phyloP scores from a whole-genome alignment of 1,140 invertebrate species.

The Brachionus rubens region DNA sequence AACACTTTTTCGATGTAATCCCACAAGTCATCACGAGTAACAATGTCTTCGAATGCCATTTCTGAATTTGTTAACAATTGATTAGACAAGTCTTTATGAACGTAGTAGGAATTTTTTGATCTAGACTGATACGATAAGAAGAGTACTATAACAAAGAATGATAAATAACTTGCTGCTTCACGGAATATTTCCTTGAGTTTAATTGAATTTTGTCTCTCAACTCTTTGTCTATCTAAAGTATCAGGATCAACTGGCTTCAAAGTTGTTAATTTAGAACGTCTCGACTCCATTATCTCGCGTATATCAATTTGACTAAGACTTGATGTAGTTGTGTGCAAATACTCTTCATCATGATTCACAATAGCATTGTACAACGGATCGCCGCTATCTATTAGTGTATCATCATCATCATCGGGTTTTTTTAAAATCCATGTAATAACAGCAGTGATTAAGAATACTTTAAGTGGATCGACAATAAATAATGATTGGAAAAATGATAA shows the following conservation, averaged over 20 bases:
- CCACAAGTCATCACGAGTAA: conserved; percentile 47
- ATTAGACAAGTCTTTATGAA: conserved; percentile 52
- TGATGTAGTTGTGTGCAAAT: conserved; percentile 22
- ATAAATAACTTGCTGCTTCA: conserved; percentile 59
- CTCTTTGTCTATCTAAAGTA: conserved; percentile 52
- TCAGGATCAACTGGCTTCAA: conserved; percentile 53
- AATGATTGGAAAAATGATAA: conserved; percentile 60
- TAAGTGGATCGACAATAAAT: conserved; percentile 57
- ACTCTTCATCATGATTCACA: conserved; percentile 33
- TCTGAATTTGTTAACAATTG: conserved; percentile 48
- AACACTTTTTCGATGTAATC: conserved; percentile 53
- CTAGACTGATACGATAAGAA: conserved; percentile 59
- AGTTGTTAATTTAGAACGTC: conserved; percentile 2
- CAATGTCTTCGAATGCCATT: conserved; percentile 43
- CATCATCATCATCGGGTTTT: conserved; percentile 63
- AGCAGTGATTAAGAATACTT: conserved; percentile 62
- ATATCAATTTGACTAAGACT: conserved; percentile 46
- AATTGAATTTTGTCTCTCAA: conserved; percentile 59
- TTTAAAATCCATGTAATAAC: conserved; percentile 63
- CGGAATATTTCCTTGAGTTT: conserved; percentile 62
- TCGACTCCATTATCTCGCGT: conserved; percentile 8
- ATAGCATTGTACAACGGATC: conserved; percentile 44
- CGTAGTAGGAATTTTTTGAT: conserved; percentile 52
- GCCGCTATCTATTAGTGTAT: conserved; percentile 14
- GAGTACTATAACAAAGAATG: conserved; percentile 57